Evolutionary conservation across 2,888 invertebrate species (phyloP), one percentile per base, ranked within the genome.

Genomic region (Coenonympha arcania): DNA sequence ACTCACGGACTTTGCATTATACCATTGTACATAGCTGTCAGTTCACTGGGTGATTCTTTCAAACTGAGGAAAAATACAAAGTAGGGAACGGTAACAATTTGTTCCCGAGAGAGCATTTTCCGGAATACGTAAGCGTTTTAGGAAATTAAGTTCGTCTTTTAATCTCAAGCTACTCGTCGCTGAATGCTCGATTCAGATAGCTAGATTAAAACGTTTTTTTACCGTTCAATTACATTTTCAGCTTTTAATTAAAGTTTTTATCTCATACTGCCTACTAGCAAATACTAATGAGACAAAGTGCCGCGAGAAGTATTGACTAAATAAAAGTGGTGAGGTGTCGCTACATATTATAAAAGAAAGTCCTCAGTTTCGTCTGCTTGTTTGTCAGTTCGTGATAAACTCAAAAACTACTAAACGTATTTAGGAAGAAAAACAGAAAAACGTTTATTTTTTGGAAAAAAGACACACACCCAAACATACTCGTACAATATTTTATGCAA

Each of bases 81-180:
- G 34, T 30, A 36, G 19, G 36, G 22, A 24, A 47, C 43, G 43
- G 33, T 50, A 48, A 43, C 42, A 36, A 44, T 41, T 44, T 34
- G 39, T 36, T 33, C 47, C 44, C 50, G 26, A 30, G 44, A 43
- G 50, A 54, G 47, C 44, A 34, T 48, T 48, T 54, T 54, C 54
- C 44, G 54, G 54, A 54, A 54, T 51, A 50, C 48, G 43, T 54
- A 48, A 54, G 47, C 47, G 54, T 54, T 50, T 54, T 54, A 54
- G 54, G 54, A 50, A 50, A 54, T 54, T 54, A 54, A 54, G 34
- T 43, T 50, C 33, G 15, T 16, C 39, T 39, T 39, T 39, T 24
- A 39, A 39, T 39, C 39, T 39, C 15, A 39, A 39, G 24, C 39
- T 24, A 4, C 13, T 24, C 39, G 22, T 15, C 13, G 22, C 11